A percentile compares a stretch with the other conserved stretches of the same genome.
Evolutionary conservation across 2,797 vertebrate species (phyloP).

Genomic region (Intellagama lesueurii): DNA sequence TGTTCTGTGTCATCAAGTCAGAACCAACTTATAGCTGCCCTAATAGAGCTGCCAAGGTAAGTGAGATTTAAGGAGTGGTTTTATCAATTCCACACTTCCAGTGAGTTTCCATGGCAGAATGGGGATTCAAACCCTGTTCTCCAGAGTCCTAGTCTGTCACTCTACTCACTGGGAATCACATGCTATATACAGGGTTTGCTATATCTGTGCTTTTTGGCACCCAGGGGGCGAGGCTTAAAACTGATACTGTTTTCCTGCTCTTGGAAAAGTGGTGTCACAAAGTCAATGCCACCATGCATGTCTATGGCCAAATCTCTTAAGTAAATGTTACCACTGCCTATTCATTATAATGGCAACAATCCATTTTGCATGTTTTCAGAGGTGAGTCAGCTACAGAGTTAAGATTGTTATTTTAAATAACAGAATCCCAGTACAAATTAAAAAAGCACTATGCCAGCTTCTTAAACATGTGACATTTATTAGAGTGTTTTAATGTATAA

Average conservation of each 20-base stretch:
- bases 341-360: not conserved
- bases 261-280: not conserved
- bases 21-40: too few relatives aligned
- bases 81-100: too few relatives aligned
- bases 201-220: too few relatives aligned
- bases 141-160: too few relatives aligned
- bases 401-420: conserved; percentile 4
- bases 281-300: not conserved
- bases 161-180: too few relatives aligned
- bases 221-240: too few relatives aligned
- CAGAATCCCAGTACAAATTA: conserved; percentile 3
- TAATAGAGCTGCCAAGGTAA: too few relatives aligned
- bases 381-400: not conserved
- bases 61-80: too few relatives aligned
- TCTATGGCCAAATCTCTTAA: not conserved
- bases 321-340: not conserved
- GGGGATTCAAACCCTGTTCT: too few relatives aligned
- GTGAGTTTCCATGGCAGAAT: too few relatives aligned
- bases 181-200: too few relatives aligned
- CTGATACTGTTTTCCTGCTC: not conserved
- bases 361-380: not conserved
- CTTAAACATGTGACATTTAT: conserved; percentile 68
- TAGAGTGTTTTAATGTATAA: conserved; percentile 68
- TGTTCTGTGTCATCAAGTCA: too few relatives aligned
- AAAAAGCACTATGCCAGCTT: conserved; percentile 39